Percentiles rank a stretch among this genome's conserved stretches.
Evolutionary conservation across 2,113 vertebrate genomes (phyloP).

Genomic region (Copsychus sechellarum): DNA sequence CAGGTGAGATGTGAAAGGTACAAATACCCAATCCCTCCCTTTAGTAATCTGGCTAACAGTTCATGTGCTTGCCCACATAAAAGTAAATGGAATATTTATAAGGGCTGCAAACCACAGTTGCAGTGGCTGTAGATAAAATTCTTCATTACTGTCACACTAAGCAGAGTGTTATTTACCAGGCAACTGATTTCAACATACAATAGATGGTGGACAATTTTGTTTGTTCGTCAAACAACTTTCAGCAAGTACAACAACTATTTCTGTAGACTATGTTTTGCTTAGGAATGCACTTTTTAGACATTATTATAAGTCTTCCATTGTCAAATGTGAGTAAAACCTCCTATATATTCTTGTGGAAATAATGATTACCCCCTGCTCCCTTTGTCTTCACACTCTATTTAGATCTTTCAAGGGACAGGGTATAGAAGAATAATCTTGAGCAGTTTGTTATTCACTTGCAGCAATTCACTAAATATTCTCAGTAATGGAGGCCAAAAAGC

Average conservation of each 20-base stretch:
- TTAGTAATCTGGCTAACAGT: not conserved
- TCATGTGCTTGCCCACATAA: not conserved
- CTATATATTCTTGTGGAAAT: not conserved
- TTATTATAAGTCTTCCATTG: not conserved
- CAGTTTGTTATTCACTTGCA: slow-evolving; percentile 21
- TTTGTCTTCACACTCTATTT: not conserved
- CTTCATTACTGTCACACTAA: slow-evolving; percentile 30
- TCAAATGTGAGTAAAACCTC: not conserved
- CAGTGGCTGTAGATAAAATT: slow-evolving; percentile 38
- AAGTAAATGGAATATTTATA: slow-evolving; percentile 37
- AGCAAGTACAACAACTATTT: slow-evolving; percentile 22
- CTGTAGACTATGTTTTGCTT: not conserved
- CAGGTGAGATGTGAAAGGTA: not conserved
- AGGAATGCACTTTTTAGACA: slow-evolving; percentile 16
- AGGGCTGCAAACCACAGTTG: slow-evolving; percentile 13
- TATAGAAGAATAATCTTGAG: slow-evolving; percentile 8
- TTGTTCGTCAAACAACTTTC: slow-evolving; percentile 39
- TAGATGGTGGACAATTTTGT: not conserved
- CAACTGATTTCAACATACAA: slow-evolving; percentile 7
- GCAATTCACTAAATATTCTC: slow-evolving; percentile 30
- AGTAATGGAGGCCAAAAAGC: slow-evolving; percentile 24
- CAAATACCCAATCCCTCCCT: not conserved
- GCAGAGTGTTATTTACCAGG: slow-evolving; percentile 44
- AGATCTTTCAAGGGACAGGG: not conserved
- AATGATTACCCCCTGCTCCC: not conserved